phyloP scores from a whole-genome alignment of 1,140 invertebrate genomes.

The Dreissena rostriformis region DNA sequence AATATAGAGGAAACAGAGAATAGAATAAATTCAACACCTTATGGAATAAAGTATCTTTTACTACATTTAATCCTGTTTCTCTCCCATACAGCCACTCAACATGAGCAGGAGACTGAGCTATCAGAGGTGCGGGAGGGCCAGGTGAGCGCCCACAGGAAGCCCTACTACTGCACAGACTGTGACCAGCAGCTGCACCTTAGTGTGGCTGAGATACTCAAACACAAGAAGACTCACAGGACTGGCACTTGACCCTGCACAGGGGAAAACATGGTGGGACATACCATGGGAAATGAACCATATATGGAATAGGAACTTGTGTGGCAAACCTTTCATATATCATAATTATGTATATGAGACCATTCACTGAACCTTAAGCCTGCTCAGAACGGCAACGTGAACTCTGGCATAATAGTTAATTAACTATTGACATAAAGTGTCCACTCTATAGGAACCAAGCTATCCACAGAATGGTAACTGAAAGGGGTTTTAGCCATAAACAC shows the following conservation, averaged over 20 bases:
- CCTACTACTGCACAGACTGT: conserved; percentile 89
- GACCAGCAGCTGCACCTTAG: conserved; percentile 87
- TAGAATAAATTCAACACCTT: too few species aligned
- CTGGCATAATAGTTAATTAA: too few species aligned
- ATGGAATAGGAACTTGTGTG: too few species aligned
- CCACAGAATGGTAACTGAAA: too few species aligned
- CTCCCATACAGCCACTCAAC: conserved; percentile 65
- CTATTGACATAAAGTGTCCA: too few species aligned
- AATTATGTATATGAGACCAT: too few species aligned
- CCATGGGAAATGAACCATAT: neutral
- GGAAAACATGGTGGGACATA: neutral
- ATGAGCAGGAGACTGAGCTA: conserved; percentile 73
- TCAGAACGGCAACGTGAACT: too few species aligned
- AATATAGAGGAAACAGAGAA: too few species aligned
- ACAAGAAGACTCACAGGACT: conserved; percentile 79
- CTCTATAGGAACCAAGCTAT: too few species aligned
- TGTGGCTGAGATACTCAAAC: conserved; percentile 83
- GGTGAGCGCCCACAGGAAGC: conserved; percentile 86
- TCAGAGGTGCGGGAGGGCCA: conserved; percentile 75
- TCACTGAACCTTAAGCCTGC: too few species aligned
- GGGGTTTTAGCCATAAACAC: too few species aligned
- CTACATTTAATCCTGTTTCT: neutral
- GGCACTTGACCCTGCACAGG: neutral
- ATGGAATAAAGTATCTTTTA: neutral
- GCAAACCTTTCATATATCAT: too few species aligned